Evolutionary conservation across 2,888 invertebrate species (phyloP), one percentile per base, ranked within the genome.

Genomic region (Synergus umbraculus): DNA sequence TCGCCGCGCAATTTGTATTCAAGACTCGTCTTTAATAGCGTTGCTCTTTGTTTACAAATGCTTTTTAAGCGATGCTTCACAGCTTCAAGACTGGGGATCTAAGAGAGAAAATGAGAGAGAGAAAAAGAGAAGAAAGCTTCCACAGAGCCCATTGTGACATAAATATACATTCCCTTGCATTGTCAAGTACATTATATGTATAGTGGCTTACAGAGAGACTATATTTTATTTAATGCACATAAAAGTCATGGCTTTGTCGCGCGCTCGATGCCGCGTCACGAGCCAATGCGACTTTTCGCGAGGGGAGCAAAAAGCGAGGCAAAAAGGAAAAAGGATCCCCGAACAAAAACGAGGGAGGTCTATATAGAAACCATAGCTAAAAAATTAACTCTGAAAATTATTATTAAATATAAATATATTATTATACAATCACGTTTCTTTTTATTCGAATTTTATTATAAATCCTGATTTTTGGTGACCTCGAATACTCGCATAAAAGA

Each of bases 191-290:
- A 60, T 76, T 65, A 76, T 79, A 81, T 79, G 79, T 80, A 78
- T 80, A 79, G 79, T 78, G 77, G 79, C 66, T 76, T 77, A 76
- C 80, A 80, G 81, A 76, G 79, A 79, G 76, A 78, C 84, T 78
- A 82, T 81, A 84, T 82, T 84, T 81, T 77, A 81, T 76, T 76
- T 76, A 82, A 80, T 81, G 78, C 81, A 81, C 83, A 83, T 83
- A 81, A 84, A 83, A 84, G 82, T 84, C 84, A 83, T 76, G 82
- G 82, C 83, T 84, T 84, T 84, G 84, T 83, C 82, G 81, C 73
- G 82, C 80, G 81, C 84, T 73, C 73, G 73, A 73, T 73, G 73
- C 73, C 73, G 73, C 73, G 73, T 73, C 73, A 73, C 73, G 73
- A 73, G 73, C 54, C 73, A 73, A 73, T 73, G 73, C 37, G 73